Base-by-base conservation (phyloP, 2,113 vertebrate genomes). In the Centropus unirufus region DNA sequence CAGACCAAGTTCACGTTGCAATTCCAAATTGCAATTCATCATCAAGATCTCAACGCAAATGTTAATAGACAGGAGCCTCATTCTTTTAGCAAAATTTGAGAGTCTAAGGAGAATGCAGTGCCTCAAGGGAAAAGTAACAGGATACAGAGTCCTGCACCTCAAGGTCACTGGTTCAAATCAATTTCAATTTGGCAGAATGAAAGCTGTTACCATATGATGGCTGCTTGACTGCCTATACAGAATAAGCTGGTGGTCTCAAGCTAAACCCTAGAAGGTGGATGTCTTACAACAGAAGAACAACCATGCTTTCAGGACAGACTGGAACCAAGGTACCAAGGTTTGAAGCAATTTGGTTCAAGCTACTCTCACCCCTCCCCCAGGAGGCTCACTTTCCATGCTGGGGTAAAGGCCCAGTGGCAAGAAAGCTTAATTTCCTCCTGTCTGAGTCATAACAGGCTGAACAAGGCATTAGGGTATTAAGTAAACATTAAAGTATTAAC, bases 111-210 rank as follows among this genome's bases (percentile, higher is more conserved):
- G 30, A 49, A 76, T 0, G 47, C 39, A 3, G 18, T 18, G 49
- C 63, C 87, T 67, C 77, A 36, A 67, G 52, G 77, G 74, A 92
- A 95, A 88, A 74, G 85, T 70, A 90, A 95, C 27, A 54, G 32
- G 79, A 83, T 87, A 72, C 6, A 1, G 2, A 68, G 54, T n/a
- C 75, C 77, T 47, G 75, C 66, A 93, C 69, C 67, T 95, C 77
- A 49, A 78, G 77, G 89, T 95, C 91, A 93, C 2, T 12, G 73
- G 87, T 83, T 95, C 89, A 95, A 96, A 86, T 87, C 83, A 92
- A 90, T 86, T 73, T 92, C 91, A 89, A 47, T 91, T 85, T 87
- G 74, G 83, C 39, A 63, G 62, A 79, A 68, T 13, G 46, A 90
- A 89, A 92, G 69, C 54, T 84, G 62, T 34, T 82, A n/a, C 32